A percentile compares a stretch with the other conserved stretches of the same genome.
phyloP scores from a whole-genome alignment of 1,140 invertebrate genomes.

The Drosophila persimilis region DNA sequence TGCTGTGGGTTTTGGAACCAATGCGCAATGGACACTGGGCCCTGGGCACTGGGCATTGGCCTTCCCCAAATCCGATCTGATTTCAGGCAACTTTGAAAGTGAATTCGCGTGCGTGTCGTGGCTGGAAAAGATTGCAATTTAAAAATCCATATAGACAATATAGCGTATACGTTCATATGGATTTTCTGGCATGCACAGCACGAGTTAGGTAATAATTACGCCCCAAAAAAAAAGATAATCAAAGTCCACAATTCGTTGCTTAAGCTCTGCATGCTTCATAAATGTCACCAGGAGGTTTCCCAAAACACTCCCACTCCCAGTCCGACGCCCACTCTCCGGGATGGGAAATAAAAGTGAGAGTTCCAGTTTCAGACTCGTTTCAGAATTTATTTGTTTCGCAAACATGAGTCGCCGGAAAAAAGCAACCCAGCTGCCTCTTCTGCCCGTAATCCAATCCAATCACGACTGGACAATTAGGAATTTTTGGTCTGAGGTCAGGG shows the following conservation, averaged over 20 bases:
- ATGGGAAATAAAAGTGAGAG: slow-evolving; percentile 65
- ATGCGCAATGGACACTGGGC: background rate
- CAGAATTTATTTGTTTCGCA: slow-evolving; percentile 60
- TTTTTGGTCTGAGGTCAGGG: background rate
- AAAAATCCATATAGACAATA: slow-evolving; percentile 44
- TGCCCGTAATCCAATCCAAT: slow-evolving; percentile 9
- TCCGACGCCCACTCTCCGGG: background rate
- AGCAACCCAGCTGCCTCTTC: background rate
- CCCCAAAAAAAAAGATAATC: slow-evolving; percentile 53
- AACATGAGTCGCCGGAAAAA: slow-evolving; percentile 33
- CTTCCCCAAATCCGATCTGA: background rate
- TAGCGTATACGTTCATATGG: slow-evolving; percentile 39
- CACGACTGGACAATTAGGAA: slow-evolving; percentile 3
- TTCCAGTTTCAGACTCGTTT: slow-evolving; percentile 30
- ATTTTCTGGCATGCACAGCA: slow-evolving; percentile 57
- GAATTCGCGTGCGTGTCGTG: slow-evolving; percentile 32
- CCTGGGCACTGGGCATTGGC: background rate
- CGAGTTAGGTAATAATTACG: slow-evolving; percentile 72
- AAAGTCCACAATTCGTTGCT: slow-evolving; percentile 69
- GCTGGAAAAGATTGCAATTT: slow-evolving; percentile 32
- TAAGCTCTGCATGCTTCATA: slow-evolving; percentile 47
- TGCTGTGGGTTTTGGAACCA: background rate
- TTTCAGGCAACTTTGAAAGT: background rate
- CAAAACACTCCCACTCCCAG: background rate
- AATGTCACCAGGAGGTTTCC: slow-evolving; percentile 4